Evolutionary conservation across 2,888 invertebrate species (phyloP).

Genomic region (Limnephilus rhombicus): DNA sequence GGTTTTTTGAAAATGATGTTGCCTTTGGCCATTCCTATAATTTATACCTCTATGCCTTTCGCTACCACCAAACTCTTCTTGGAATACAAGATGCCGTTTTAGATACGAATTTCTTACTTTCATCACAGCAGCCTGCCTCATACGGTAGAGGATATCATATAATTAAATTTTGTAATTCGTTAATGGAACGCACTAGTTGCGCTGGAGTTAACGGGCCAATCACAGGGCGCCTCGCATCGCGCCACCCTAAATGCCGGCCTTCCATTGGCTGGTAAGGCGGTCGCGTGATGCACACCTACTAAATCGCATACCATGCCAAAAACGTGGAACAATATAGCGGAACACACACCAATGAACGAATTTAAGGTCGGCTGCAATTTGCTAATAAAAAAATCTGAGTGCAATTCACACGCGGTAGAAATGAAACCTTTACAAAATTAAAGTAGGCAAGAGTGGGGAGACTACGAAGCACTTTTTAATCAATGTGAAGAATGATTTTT

Average conservation of each 20-base stretch:
- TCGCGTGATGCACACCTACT: slow-evolving; percentile 51
- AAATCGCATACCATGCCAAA: slow-evolving; percentile 43
- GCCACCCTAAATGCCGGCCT: slow-evolving; percentile 54
- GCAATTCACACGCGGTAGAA: too few relatives aligned
- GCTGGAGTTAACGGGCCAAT: slow-evolving; percentile 50
- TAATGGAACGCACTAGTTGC: slow-evolving; percentile 27
- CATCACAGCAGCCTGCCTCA: neutral
- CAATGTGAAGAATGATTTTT: too few relatives aligned
- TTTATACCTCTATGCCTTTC: too few relatives aligned
- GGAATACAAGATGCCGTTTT: too few relatives aligned
- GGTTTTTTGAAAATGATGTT: too few relatives aligned
- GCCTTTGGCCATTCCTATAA: too few relatives aligned
- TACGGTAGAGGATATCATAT: neutral
- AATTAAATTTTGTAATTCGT: neutral
- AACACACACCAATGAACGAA: neutral
- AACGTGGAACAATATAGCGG: slow-evolving; percentile 26
- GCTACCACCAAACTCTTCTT: too few relatives aligned
- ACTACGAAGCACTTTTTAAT: too few relatives aligned
- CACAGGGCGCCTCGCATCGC: slow-evolving; percentile 48
- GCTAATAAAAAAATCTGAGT: neutral
- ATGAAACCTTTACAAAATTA: too few relatives aligned
- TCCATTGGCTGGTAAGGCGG: slow-evolving; percentile 52
- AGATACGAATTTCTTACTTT: neutral
- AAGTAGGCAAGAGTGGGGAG: too few relatives aligned
- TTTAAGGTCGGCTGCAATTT: neutral